These are phyloP conservation scores for Dromius quadrimaculatus DNA, from an alignment of 2,888 invertebrate species.

Conservation along the genomic window DNA sequence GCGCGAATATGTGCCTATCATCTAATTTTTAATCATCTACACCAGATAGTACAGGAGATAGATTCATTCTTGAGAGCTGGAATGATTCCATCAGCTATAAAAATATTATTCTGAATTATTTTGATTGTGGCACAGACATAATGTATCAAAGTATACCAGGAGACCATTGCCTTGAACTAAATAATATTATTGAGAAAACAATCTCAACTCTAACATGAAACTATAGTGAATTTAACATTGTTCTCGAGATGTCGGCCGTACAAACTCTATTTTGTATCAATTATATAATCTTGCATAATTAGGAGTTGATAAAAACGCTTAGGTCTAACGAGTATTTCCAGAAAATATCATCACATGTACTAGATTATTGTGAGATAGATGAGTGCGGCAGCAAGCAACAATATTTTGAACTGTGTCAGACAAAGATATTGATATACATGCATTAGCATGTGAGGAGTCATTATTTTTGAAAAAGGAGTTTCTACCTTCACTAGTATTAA, in stretches of 20 bases:
- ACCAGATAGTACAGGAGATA: background rate
- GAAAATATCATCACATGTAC: background rate
- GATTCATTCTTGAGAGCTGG: background rate
- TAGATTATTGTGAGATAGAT: background rate
- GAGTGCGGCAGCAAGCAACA: background rate
- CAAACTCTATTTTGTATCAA: background rate
- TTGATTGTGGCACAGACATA: background rate
- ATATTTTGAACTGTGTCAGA: background rate
- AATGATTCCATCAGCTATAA: background rate
- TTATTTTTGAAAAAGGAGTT: background rate
- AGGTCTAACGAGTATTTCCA: background rate
- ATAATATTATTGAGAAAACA: background rate
- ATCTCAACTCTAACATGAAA: background rate
- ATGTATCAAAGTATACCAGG: background rate
- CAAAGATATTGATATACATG: conserved; percentile 1
- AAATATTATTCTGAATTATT: background rate
- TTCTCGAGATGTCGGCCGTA: background rate
- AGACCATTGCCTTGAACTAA: background rate
- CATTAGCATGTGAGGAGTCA: conserved; percentile 11
- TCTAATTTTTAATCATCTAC: too few species aligned
- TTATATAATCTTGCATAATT: background rate
- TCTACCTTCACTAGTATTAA: background rate
- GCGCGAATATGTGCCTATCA: too few species aligned
- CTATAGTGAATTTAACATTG: background rate
- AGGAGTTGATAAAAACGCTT: background rate